Evolutionary conservation across 2,888 invertebrate genomes (phyloP), one percentile per base, ranked within the genome.

Genomic region (Leucozona laternaria): DNA sequence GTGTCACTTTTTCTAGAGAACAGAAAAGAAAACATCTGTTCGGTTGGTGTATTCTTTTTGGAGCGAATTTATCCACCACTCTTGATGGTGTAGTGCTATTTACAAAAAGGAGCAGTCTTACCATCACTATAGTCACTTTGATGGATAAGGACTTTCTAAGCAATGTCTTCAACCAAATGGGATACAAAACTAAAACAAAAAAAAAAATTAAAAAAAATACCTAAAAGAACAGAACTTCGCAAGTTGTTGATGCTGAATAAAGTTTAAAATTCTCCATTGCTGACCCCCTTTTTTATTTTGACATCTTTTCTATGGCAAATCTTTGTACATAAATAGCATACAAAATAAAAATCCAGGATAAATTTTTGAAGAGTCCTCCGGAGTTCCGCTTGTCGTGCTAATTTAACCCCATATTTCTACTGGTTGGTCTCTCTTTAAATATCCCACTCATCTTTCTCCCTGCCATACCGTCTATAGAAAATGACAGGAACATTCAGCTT

Each of bases 391-490:
- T 81, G 66, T 48, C 77, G 68, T 62, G 85, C 55, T 85, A 85
- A 85, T 85, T 85, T 76, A 37, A 20, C 40, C 77, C 72, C 71
- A 80, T 81, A 81, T 85, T 81, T 85, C 81, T 81, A 55, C 76
- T 80, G 85, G 80, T 80, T 73, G 72, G 68, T 28, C 60, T 37
- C 68, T 62, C 66, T 53, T 13, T 13, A 22, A 25, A 13, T 53
- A 7, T 7, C 17, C 4, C 13, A 2, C 5, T 5, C 4, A 20
- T 28, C 17, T 31, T 6, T 50, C 11, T 13, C 20, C 13, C 20
- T 37, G 11, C 15, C 20, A 37, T n/a, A n/a, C n/a, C n/a, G n/a
- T n/a, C n/a, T 60, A 13, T 58, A 55, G 53, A 58, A 48, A 48
- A 48, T 70, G 55, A 70, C 55, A 70, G 25, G 37, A 70, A 34